Evolutionary conservation across 2,113 vertebrate species (phyloP), one percentile per base, ranked within the genome.

Genomic region (Dipodomys ordii): DNA sequence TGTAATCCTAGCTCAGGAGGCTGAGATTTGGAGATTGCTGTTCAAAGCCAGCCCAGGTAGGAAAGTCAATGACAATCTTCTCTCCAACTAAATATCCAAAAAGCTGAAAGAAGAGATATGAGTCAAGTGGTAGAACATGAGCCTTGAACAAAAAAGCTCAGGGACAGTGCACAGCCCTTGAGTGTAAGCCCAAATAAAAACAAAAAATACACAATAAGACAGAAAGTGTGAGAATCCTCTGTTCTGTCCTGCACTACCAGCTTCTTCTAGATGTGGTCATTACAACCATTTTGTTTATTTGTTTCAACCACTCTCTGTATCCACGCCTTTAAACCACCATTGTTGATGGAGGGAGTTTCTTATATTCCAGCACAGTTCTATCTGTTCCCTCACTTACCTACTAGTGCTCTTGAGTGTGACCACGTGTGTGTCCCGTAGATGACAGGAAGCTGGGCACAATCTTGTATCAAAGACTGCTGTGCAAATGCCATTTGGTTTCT

Each of bases 351-450:
- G 25, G 30, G 6, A 23, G 25, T 2, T 1, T 92, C 39, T 72
- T 78, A 46, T 12, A 18, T 22, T 25, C 65, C 39, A 68, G 7
- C 10, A 60, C 1, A 35, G 32, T 15, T 35, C 44, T 76, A 80
- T 82, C 10, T 44, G 92, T 77, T 46, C 46, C 76, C 19, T 39
- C 57, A 76, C 71, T 88, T 87, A 79, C 94, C 30, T 57, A 53
- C 85, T 71, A 73, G 49, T 90, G 49, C 28, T 77, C 11, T 91
- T 92, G 68, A 87, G 0, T 44, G 64, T 74, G n/a, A 92, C 57
- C 81, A 4, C 2, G 27, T 91, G 35, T 32, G 28, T 78, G 32
- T 76, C 90, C 79, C 27, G 12, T 49, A 67, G 79, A 76, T 86
- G 81, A 83, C 44, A 28, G n/a, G n/a, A 81, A 89, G 28, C 27